Conservation (phyloP, 2,888 invertebrate species). For the Kryphioiulus occultus region DNA sequence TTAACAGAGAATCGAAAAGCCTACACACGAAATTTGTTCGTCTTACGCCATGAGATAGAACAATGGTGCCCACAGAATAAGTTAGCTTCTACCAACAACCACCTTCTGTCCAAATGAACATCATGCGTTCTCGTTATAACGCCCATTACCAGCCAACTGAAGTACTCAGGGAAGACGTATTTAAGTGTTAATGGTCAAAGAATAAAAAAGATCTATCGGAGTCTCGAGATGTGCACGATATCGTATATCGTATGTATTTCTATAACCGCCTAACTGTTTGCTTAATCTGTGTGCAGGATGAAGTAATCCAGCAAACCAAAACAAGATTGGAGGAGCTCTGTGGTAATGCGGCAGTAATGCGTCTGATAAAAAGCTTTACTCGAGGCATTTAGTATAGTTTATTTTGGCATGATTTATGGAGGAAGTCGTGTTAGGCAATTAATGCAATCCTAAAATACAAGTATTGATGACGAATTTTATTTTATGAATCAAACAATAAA, state of each 20-base stretch:
- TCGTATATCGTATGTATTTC: constrained; percentile 21
- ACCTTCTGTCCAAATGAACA: neutral
- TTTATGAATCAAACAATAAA: too few relatives aligned
- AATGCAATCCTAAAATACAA: too few relatives aligned
- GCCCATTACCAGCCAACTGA: neutral
- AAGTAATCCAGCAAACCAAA: neutral
- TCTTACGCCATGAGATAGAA: neutral
- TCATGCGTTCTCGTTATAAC: neutral
- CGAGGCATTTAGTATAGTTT: neutral
- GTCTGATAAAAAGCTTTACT: neutral
- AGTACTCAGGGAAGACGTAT: constrained; percentile 1
- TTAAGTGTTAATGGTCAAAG: neutral
- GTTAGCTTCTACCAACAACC: neutral
- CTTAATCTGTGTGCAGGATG: neutral
- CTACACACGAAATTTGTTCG: neutral
- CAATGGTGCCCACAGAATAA: neutral
- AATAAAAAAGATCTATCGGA: neutral
- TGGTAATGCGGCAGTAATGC: neutral
- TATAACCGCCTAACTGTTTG: neutral
- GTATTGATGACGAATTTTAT: too few relatives aligned
- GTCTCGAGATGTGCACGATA: neutral
- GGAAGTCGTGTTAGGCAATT: neutral
- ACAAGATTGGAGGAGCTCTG: neutral
- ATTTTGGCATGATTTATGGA: neutral
- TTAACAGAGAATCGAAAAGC: constrained; percentile 30